These are phyloP conservation scores for Mobula birostris DNA, from an alignment of 2,113 vertebrate species.

Conservation along the genomic window DNA sequence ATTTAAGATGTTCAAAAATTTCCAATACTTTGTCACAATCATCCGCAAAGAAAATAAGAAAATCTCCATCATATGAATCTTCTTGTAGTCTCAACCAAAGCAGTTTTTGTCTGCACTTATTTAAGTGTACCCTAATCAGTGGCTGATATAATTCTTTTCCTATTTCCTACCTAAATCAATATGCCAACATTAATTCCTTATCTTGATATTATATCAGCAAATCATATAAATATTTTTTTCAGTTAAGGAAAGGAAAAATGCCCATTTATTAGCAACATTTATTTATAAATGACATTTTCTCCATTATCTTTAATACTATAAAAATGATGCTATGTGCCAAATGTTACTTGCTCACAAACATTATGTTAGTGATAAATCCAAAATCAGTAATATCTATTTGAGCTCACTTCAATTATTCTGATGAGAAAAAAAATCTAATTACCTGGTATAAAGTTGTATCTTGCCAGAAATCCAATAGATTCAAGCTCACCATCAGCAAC, in stretches of 20 bases:
- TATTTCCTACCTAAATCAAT: neutral
- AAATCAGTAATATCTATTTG: neutral
- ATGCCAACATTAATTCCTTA: neutral
- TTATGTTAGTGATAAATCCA: neutral
- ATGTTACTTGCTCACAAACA: neutral
- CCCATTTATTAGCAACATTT: neutral
- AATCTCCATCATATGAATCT: neutral
- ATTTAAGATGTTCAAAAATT: neutral
- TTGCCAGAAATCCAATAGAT: slow-evolving; percentile 91
- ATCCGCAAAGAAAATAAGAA: neutral
- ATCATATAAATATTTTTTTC: neutral
- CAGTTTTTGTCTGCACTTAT: neutral
- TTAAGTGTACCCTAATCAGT: neutral
- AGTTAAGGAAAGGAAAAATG: neutral
- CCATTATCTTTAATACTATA: neutral
- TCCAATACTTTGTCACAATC: neutral
- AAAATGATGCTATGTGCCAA: neutral
- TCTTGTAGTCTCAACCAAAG: neutral
- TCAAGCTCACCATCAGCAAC: slow-evolving; percentile 96
- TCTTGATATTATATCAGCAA: neutral
- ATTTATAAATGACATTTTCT: neutral
- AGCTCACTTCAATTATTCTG: neutral
- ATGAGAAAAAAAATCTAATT: slow-evolving; percentile 41
- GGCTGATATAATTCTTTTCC: neutral
- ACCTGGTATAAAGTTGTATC: slow-evolving; percentile 98